Conservation (phyloP, 2,113 vertebrate genomes). For the Pholis gunnellus region DNA sequence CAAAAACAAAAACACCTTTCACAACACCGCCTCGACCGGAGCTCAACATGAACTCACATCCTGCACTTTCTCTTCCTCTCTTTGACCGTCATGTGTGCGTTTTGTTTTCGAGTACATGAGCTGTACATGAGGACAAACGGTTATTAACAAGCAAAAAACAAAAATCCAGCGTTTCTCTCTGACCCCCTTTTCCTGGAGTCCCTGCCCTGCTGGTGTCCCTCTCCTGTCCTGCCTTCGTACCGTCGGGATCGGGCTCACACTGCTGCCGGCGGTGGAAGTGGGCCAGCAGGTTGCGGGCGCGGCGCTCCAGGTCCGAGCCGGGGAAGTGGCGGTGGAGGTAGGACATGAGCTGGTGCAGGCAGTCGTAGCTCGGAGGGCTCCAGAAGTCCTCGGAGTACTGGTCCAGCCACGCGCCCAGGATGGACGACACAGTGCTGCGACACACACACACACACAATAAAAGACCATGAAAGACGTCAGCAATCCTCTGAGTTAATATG, state of each 20-base stretch:
- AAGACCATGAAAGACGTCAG: no score
- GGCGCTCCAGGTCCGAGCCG: constrained; percentile 94
- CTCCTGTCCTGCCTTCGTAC: constrained; percentile 76
- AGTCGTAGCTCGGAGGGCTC: constrained; percentile 89
- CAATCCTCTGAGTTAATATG: no score
- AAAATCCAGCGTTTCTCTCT: neutral
- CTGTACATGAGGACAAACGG: neutral
- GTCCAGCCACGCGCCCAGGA: constrained; percentile 98
- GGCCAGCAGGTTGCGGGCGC: constrained; percentile 91
- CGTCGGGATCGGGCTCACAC: constrained; percentile 86
- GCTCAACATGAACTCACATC: neutral
- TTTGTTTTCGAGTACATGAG: no score
- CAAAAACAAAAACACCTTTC: neutral
- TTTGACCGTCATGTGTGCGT: neutral
- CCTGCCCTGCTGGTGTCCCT: constrained; percentile 36
- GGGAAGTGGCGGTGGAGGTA: constrained; percentile 93
- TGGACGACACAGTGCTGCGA: constrained; percentile 93
- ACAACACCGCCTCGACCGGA: neutral
- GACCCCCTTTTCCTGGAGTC: neutral
- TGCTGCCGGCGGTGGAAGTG: constrained; percentile 92
- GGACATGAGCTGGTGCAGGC: constrained; percentile 92
- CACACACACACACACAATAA: neutral
- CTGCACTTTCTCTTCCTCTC: neutral
- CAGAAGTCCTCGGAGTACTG: constrained; percentile 99
- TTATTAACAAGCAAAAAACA: neutral